Evolutionary conservation across 1,140 invertebrate species (phyloP), one percentile per base, ranked within the genome.

Genomic region (Drusus annulatus): DNA sequence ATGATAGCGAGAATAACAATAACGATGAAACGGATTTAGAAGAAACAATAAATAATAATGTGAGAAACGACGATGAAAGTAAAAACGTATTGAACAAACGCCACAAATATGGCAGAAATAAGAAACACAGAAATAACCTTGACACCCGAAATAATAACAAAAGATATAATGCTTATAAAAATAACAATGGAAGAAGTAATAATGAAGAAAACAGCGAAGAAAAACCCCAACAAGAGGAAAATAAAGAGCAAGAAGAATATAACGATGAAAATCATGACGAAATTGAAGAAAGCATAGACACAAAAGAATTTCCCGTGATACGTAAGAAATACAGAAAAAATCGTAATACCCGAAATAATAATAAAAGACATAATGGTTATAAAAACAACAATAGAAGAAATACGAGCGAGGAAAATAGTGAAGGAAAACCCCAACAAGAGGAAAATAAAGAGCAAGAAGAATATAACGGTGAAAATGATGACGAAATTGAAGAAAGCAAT

Each of bases 181-280:
- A n/a, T n/a, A n/a, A n/a, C n/a, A 28, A 28, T 28, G 2, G 25
- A 28, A 28, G 25, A 28, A 28, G 5, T 28, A 28, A 28, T 28
- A n/a, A n/a, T n/a, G 31, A 36, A 16, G 69, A 83, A 51, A 80
- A 75, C 63, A 82, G 82, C 19, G 77, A 81, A 56, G 63, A 76
- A 13, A 16, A 52, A 31, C 19, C 23, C 25, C 81, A 86, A 31
- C 76, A 86, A 25, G 80, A 85, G 0, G 79, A 86, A 15, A n/a
- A n/a, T n/a, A n/a, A 36, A 2, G 10, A 56, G 16, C 4, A 56
- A 15, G 2, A 15, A 56, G 0, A 56, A 56, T 56, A 4, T 56
- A 19, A 56, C 5, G 25, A 28, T 2, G 25, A 28, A 28, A 28
- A 28, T 28, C 2, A 28, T 28, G 25, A 28, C 3, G 36, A 45